Conservation (phyloP, 2,797 vertebrate genomes). For the Tauraco hartlaubi region DNA sequence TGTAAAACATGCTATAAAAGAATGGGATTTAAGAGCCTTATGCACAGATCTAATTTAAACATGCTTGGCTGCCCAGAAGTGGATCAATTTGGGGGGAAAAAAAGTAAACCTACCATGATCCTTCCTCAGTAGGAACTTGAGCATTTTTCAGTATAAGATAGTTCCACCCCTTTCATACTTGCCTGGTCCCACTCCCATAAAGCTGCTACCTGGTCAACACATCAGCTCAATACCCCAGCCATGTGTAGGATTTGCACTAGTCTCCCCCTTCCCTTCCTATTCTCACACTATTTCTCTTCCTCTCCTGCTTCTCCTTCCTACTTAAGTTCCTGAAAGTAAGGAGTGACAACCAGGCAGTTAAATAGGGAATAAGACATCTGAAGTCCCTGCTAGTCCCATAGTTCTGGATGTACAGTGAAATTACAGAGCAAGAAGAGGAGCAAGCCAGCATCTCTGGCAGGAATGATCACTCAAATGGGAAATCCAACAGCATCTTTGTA, state of each 20-base stretch:
- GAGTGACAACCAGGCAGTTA: neutral
- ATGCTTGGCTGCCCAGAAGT: neutral
- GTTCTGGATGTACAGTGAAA: neutral
- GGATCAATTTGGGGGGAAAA: neutral
- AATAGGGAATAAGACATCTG: neutral
- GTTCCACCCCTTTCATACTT: neutral
- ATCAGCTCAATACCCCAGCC: neutral
- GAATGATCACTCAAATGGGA: neutral
- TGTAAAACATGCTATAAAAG: neutral
- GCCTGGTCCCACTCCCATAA: neutral
- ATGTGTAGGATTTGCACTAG: neutral
- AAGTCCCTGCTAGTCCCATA: neutral
- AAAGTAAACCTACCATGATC: neutral
- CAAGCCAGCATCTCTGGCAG: neutral
- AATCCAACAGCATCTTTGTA: neutral
- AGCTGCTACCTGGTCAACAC: neutral
- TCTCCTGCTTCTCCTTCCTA: neutral
- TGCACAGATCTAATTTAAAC: neutral
- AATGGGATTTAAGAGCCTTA: conserved; percentile 5
- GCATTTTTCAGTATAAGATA: neutral
- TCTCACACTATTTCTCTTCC: neutral
- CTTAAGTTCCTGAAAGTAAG: neutral
- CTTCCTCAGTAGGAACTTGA: neutral
- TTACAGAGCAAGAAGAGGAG: neutral
- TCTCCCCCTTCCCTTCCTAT: neutral